A percentile compares a stretch with the other conserved stretches of the same genome.
phyloP scores from a whole-genome alignment of 2,113 vertebrate species.

The Malurus melanocephalus region DNA sequence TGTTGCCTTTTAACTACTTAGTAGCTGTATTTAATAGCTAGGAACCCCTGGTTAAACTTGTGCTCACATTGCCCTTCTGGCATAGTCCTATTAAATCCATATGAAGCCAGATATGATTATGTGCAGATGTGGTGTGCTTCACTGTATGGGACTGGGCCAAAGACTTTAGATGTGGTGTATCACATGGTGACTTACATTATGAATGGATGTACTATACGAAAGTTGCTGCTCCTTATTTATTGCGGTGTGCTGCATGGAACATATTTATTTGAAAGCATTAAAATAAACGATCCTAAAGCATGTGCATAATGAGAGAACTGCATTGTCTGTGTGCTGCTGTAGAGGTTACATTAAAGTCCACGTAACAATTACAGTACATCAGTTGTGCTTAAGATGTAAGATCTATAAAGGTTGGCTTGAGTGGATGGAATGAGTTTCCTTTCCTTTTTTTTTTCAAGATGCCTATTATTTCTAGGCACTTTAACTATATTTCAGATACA shows the following conservation, averaged over 20 bases:
- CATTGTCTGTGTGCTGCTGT: conserved; percentile 70
- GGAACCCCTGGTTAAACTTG: conserved; percentile 75
- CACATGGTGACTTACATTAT: conserved; percentile 77
- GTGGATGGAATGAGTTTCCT: conserved; percentile 46
- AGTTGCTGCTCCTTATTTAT: conserved; percentile 79
- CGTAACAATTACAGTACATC: conserved; percentile 66
- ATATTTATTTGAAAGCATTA: conserved; percentile 81
- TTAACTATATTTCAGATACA: conserved; percentile 71
- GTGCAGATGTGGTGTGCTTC: conserved; percentile 78
- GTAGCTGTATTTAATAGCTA: conserved; percentile 78
- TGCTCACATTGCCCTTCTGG: conserved; percentile 74
- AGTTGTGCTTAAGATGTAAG: conserved; percentile 49
- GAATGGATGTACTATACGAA: conserved; percentile 78
- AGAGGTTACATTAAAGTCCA: conserved; percentile 63
- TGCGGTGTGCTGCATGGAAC: conserved; percentile 81
- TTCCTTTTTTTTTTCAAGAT: conserved; percentile 33
- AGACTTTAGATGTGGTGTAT: conserved; percentile 78
- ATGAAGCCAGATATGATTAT: conserved; percentile 79
- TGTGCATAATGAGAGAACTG: conserved; percentile 75
- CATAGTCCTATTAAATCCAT: conserved; percentile 79
- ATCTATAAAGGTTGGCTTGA: conserved; percentile 60
- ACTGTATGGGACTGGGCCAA: conserved; percentile 68
- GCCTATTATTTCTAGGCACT: conserved; percentile 71
- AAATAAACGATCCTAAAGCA: conserved; percentile 80
- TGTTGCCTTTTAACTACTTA: conserved; percentile 78